Conservation (phyloP, 2,888 invertebrate genomes). For the Cephus pulcher region DNA sequence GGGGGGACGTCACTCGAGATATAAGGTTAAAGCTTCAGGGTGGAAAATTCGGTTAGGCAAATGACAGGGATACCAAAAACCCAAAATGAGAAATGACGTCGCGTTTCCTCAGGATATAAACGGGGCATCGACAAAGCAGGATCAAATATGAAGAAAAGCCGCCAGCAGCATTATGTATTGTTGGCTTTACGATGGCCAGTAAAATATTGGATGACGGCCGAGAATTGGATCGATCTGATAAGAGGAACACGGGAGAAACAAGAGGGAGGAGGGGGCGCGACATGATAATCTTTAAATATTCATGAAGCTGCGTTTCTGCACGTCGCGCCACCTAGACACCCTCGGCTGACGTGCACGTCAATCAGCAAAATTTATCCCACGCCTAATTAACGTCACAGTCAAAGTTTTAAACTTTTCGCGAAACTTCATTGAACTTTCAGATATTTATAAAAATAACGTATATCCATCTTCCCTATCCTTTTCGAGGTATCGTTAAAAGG, state of each 20-base stretch:
- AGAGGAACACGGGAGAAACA: background rate
- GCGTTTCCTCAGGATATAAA: background rate
- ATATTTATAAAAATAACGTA: background rate
- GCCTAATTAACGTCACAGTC: slow-evolving; percentile 34
- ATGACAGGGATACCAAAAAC: background rate
- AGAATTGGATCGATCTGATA: background rate
- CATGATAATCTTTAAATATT: background rate
- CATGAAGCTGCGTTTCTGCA: background rate
- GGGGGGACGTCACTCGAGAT: background rate
- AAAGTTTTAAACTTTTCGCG: background rate
- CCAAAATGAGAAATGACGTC: background rate
- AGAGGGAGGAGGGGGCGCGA: background rate
- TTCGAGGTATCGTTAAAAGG: background rate
- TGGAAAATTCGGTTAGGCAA: background rate
- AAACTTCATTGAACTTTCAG: no score
- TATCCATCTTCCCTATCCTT: background rate
- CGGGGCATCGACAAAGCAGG: background rate
- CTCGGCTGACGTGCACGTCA: slow-evolving; percentile 33
- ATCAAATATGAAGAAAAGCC: background rate
- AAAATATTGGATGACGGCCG: background rate
- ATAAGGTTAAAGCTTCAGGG: background rate
- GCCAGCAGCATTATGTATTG: background rate
- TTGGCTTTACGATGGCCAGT: background rate
- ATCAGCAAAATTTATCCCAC: slow-evolving; percentile 42
- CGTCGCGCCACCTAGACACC: background rate